Evolutionary conservation across 2,888 invertebrate genomes (phyloP), one percentile per base, ranked within the genome.

Genomic region (Harpalus rubripes): DNA sequence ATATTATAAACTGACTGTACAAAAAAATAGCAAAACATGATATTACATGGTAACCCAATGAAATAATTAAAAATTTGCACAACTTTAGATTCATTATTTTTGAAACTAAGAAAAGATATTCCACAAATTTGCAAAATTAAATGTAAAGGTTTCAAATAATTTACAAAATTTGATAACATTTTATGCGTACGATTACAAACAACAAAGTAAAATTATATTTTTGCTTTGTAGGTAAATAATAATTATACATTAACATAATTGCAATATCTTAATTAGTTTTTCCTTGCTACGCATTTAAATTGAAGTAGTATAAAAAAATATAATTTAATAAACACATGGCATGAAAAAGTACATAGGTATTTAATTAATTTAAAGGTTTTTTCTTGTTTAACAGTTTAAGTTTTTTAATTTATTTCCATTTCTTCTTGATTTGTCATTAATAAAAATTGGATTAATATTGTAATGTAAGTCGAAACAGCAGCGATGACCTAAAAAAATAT

Each of bases 361-460:
- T 3, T 32, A 32, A 32, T 32, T 32, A 32, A 4, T 32, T 32
- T 32, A 32, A 3, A 5, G 6, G 32, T 32, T 22, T 22, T 22
- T 22, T 22, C 3, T 3, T n/a, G n/a, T n/a, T n/a, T n/a, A n/a
- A n/a, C n/a, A n/a, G n/a, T n/a, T 22, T 22, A 22, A 22, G 22
- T 1, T 22, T 22, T 22, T 32, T 1, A 32, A 32, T 52, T 52
- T 10, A 61, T 18, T 61, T 61, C 18, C 6, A 61, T 8, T 15
- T 15, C 15, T 59, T 61, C 15, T 61, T 61, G n/a, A n/a, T 0
- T 61, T 18, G 15, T 63, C 63, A 63, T 63, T 26, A 26, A 22
- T 26, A 63, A 18, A 52, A 76, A 76, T 76, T 76, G 76, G 16
- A 56, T 76, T 76, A 52, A 16, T 52, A 76, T 76, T 56, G 56